Evolutionary conservation across 2,888 invertebrate genomes (phyloP).

Genomic region (Campoplex capitator): DNA sequence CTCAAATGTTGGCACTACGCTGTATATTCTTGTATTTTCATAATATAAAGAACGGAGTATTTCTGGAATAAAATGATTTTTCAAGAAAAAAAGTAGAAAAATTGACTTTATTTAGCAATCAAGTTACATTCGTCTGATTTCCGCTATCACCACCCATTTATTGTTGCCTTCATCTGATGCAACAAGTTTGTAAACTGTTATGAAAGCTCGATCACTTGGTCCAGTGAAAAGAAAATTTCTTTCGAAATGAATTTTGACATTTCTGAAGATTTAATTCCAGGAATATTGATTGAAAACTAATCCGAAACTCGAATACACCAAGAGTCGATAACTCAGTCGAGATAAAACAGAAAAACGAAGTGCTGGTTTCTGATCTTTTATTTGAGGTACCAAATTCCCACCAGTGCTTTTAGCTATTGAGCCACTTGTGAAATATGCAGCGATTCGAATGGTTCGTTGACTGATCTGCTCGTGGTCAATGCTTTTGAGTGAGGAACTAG

Average conservation of each 20-base stretch:
- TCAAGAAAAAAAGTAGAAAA: background rate
- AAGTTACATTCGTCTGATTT: background rate
- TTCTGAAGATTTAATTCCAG: no score
- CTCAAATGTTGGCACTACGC: background rate
- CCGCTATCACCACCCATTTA: no score
- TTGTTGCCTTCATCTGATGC: background rate
- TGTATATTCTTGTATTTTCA: no score
- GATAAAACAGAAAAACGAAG: background rate
- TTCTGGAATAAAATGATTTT: background rate
- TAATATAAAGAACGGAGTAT: background rate
- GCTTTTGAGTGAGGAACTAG: background rate
- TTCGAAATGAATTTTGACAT: no score
- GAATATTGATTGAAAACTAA: no score
- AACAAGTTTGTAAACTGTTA: background rate
- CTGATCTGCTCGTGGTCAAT: conserved; percentile 3
- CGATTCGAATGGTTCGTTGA: background rate
- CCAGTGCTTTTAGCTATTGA: background rate
- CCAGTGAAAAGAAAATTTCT: no score
- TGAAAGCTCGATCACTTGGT: background rate
- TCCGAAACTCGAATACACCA: no score
- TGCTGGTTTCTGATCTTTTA: background rate
- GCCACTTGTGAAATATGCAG: background rate
- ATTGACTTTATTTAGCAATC: background rate
- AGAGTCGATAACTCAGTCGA: background rate
- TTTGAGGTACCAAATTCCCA: background rate